A percentile compares a stretch with the other conserved stretches of the same genome.
Conservation (phyloP, 1,140 invertebrate species). For the Teleogryllus occipitalis region DNA sequence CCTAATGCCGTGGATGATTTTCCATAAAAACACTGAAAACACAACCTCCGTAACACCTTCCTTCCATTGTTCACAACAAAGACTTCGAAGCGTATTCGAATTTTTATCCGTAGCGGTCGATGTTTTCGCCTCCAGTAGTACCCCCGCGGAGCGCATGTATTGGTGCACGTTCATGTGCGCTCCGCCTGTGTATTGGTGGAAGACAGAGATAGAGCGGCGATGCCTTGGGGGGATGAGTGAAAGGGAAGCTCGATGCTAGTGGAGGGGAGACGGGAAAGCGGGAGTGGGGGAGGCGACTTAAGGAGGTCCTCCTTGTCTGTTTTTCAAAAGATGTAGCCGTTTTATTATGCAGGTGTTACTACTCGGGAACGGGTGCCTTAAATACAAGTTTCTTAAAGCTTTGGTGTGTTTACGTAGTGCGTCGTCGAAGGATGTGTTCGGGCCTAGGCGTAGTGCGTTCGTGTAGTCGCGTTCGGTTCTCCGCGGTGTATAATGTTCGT, state of each 20-base stretch:
- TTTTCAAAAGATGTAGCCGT: constrained; percentile 4
- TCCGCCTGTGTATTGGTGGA: background rate
- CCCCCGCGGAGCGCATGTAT: background rate
- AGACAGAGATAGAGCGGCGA: background rate
- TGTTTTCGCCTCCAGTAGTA: background rate
- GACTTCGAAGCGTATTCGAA: no score
- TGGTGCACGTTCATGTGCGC: background rate
- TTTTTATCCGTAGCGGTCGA: background rate
- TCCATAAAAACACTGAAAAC: no score
- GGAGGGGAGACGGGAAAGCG: background rate
- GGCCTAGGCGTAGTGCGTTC: background rate
- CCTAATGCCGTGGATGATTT: no score
- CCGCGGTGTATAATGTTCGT: background rate
- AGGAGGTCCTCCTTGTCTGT: constrained; percentile 3
- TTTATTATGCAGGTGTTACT: constrained; percentile 5
- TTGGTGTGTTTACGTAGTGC: background rate
- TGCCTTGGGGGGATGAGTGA: background rate
- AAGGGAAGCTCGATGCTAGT: background rate
- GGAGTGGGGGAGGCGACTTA: background rate
- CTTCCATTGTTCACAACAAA: no score
- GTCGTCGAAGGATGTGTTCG: background rate
- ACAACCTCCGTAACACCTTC: no score
- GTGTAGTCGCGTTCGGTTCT: background rate
- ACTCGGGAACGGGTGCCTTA: background rate
- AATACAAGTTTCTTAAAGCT: constrained; percentile 1